These are phyloP conservation scores for Burhinus bistriatus DNA, from an alignment of 2,113 vertebrate genomes.

Conservation along the genomic window DNA sequence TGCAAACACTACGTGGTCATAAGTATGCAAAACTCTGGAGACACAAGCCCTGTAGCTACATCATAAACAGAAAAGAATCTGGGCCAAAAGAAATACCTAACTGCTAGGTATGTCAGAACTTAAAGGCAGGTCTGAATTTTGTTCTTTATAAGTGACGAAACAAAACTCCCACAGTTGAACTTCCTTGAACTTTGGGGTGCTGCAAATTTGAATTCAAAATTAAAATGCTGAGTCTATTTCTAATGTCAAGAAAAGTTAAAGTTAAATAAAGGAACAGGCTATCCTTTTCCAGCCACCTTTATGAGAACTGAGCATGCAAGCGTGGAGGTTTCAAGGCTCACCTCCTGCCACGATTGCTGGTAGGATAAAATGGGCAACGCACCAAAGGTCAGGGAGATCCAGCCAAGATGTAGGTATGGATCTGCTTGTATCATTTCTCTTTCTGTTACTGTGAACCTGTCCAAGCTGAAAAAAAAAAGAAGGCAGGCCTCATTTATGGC, in stretches of 20 bases:
- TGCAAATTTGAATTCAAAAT: background rate
- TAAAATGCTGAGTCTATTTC: background rate
- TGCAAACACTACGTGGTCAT: background rate
- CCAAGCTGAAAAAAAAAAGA: background rate
- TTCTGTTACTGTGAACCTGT: background rate
- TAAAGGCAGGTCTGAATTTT: background rate
- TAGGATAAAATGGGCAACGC: too few species aligned
- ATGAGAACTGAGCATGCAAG: background rate
- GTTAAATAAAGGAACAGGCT: background rate
- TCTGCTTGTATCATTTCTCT: fast-evolving
- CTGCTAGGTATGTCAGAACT: background rate
- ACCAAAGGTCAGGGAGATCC: background rate
- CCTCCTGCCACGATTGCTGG: background rate
- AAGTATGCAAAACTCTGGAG: background rate
- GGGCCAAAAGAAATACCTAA: background rate
- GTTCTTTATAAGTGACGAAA: background rate
- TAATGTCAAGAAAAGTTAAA: background rate
- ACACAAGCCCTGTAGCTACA: background rate
- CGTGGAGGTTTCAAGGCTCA: background rate
- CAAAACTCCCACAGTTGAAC: background rate
- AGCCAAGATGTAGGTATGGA: background rate
- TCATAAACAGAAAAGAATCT: background rate
- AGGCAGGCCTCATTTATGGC: background rate
- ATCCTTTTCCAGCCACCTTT: background rate
- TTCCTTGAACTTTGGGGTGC: background rate